These are phyloP conservation scores for Poeciliopsis paucimaculata DNA, from an alignment of 2,797 vertebrate genomes.

Conservation along the genomic window DNA sequence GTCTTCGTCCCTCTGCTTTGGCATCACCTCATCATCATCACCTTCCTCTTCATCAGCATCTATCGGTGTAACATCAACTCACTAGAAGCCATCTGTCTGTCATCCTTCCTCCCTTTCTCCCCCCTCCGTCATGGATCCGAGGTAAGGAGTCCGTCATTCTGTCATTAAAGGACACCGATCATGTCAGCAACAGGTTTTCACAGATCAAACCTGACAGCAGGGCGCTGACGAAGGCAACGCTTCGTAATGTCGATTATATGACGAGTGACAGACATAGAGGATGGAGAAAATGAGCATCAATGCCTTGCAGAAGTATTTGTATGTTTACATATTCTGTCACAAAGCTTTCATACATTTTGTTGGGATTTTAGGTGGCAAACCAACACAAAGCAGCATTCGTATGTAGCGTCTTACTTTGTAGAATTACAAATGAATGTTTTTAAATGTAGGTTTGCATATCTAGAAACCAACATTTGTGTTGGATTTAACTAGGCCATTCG, in stretches of 20 bases:
- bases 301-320: not conserved
- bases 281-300: not conserved
- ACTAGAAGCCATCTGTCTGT: conserved; percentile 70
- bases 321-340: not conserved
- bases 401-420: not conserved
- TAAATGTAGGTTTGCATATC: not conserved
- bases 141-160: conserved; percentile 76
- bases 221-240: conserved; percentile 25
- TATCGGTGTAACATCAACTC: conserved; percentile 70
- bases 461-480: not conserved
- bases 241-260: conserved; percentile 35
- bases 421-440: not conserved
- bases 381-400: not conserved
- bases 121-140: conserved; percentile 36
- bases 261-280: not conserved
- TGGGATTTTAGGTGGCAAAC: not conserved
- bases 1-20: conserved; percentile 54
- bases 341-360: not conserved
- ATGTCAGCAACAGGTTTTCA: conserved; percentile 52
- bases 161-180: conserved; percentile 51
- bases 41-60: conserved; percentile 72
- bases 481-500: not conserved
- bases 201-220: conserved; percentile 52
- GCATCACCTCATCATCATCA: conserved; percentile 66
- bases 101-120: conserved; percentile 34